These are phyloP conservation scores for Cyrtodaria siliqua DNA, from an alignment of 2,888 invertebrate genomes.

Conservation along the genomic window DNA sequence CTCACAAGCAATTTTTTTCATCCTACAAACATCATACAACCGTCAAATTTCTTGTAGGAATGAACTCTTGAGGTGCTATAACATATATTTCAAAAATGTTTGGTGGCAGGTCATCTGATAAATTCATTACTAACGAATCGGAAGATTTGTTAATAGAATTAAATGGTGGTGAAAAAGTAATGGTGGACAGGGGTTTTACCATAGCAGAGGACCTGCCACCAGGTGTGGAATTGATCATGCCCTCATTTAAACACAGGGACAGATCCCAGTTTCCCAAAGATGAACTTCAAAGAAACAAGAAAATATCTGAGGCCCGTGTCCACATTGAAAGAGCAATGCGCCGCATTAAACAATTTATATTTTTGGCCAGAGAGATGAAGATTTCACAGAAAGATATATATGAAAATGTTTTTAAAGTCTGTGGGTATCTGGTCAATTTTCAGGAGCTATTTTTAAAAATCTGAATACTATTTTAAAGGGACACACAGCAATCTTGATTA, in stretches of 20 bases:
- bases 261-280: slow-evolving; percentile 27
- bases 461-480: no score
- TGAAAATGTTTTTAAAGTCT: slow-evolving; percentile 33
- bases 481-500: no score
- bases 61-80: slow-evolving; percentile 49
- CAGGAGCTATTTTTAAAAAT: slow-evolving; percentile 33
- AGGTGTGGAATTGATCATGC: slow-evolving; percentile 26
- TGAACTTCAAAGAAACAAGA: slow-evolving; percentile 23
- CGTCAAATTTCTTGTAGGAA: slow-evolving; percentile 48
- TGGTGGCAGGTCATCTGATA: slow-evolving; percentile 49
- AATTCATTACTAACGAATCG: slow-evolving; percentile 36
- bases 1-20: slow-evolving; percentile 36
- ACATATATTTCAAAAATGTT: slow-evolving; percentile 48
- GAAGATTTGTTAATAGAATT: slow-evolving; percentile 15
- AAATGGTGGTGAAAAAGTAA: slow-evolving; percentile 47
- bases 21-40: slow-evolving; percentile 52
- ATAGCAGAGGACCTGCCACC: slow-evolving; percentile 29
- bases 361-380: slow-evolving; percentile 28
- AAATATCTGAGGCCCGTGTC: slow-evolving; percentile 38
- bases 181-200: slow-evolving; percentile 51
- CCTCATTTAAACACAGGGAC: slow-evolving; percentile 43
- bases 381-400: slow-evolving; percentile 23
- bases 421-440: slow-evolving; percentile 32
- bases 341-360: slow-evolving; percentile 33
- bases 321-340: slow-evolving; percentile 35